Percentiles rank a stretch among this genome's conserved stretches.
Conservation (phyloP, 2,888 invertebrate species). For the Salpingus planirostris region DNA sequence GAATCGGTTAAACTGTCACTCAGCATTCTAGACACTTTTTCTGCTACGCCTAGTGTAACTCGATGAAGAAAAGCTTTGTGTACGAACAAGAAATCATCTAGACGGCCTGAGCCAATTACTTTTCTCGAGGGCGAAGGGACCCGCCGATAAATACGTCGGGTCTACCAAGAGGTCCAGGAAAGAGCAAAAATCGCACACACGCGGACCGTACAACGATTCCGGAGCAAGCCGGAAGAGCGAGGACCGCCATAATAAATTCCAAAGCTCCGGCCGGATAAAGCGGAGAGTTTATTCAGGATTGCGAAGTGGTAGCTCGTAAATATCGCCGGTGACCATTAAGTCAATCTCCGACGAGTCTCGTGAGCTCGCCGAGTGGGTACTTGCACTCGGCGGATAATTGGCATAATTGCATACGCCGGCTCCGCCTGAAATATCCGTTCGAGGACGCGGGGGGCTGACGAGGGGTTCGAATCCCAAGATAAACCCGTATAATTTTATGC, state of each 20-base stretch:
- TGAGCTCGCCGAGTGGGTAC: slow-evolving; percentile 17
- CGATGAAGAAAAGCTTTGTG: too few species aligned
- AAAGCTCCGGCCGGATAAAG: slow-evolving; percentile 1
- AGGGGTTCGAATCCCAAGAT: slow-evolving; percentile 4
- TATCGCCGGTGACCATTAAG: slow-evolving; percentile 23
- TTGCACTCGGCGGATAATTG: slow-evolving; percentile 10
- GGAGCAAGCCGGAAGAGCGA: too few species aligned
- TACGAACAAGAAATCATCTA: too few species aligned
- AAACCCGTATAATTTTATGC: slow-evolving; percentile 9
- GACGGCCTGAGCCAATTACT: slow-evolving; percentile 1
- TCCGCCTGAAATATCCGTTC: too few species aligned
- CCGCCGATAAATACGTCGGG: background rate
- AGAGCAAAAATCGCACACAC: too few species aligned
- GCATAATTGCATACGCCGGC: slow-evolving; percentile 9
- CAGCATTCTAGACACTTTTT: too few species aligned
- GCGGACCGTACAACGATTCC: too few species aligned
- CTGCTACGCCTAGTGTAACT: too few species aligned
- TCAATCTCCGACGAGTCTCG: slow-evolving; percentile 22
- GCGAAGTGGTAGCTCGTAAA: slow-evolving; percentile 10
- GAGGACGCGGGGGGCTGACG: too few species aligned
- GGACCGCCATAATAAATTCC: too few species aligned
- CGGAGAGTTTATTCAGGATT: background rate
- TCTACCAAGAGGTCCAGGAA: too few species aligned
- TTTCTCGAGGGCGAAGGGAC: background rate
- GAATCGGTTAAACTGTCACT: too few species aligned